These are phyloP conservation scores for Epirrhoe alternata DNA, from an alignment of 2,888 invertebrate genomes.

Conservation along the genomic window DNA sequence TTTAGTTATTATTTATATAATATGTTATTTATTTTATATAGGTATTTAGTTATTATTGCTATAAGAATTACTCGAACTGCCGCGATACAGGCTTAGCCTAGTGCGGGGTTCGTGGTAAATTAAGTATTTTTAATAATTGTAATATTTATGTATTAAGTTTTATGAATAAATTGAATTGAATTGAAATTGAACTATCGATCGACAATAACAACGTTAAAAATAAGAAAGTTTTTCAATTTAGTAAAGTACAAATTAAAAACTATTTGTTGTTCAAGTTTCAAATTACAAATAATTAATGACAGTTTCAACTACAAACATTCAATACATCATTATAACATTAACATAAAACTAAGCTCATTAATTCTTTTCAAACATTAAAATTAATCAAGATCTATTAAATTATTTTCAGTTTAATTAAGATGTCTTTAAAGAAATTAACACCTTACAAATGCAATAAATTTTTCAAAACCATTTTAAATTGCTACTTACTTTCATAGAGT, in stretches of 20 bases:
- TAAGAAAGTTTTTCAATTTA: no score
- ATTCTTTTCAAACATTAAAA: constrained; percentile 47
- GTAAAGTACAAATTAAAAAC: neutral
- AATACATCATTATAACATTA: constrained; percentile 53
- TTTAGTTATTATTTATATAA: no score
- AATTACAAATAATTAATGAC: constrained; percentile 49
- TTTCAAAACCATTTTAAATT: constrained; percentile 32
- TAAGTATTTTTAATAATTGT: no score
- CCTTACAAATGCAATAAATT: constrained; percentile 45
- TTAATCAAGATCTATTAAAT: constrained; percentile 49
- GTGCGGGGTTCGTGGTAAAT: no score
- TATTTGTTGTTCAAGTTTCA: constrained; percentile 29
- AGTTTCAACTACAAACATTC: constrained; percentile 46
- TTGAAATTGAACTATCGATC: no score
- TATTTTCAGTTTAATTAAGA: constrained; percentile 57
- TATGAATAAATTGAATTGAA: no score
- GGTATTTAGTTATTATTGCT: no score
- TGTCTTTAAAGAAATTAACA: constrained; percentile 54
- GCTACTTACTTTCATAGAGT: constrained; percentile 16
- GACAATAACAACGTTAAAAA: no score
- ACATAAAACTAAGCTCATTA: constrained; percentile 52
- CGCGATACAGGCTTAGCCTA: no score
- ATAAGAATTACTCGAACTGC: no score
- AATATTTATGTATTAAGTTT: no score
- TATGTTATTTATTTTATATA: no score